Conservation (phyloP, 2,113 vertebrate genomes). For the Cyanoliseus patagonus region DNA sequence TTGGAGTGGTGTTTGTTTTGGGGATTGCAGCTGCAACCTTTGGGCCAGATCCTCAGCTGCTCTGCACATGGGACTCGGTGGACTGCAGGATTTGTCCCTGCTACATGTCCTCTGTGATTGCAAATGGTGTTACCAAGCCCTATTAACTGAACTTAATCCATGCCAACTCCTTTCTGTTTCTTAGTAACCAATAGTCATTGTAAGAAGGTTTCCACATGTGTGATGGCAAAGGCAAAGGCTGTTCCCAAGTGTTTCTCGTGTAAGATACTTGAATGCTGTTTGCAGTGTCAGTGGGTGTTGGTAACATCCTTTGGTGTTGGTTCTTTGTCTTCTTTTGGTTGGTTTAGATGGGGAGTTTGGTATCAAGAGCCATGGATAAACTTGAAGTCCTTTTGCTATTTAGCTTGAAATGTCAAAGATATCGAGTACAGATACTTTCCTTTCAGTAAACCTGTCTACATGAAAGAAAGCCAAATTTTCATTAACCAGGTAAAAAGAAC, state of each 20-base stretch:
- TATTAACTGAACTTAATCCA: constrained; percentile 43
- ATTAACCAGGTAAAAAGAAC: not conserved
- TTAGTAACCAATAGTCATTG: constrained; percentile 86
- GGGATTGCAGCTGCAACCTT: not conserved
- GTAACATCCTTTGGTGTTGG: constrained; percentile 64
- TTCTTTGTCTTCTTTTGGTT: constrained; percentile 28
- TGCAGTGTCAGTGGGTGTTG: constrained; percentile 14
- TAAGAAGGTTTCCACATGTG: constrained; percentile 90
- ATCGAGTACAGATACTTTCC: not conserved
- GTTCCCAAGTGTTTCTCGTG: constrained; percentile 88
- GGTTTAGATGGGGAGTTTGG: not conserved
- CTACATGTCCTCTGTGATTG: not conserved
- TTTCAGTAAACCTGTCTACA: not conserved
- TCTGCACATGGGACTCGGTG: not conserved
- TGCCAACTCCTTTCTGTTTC: constrained; percentile 78
- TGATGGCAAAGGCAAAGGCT: constrained; percentile 87
- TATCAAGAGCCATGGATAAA: constrained; percentile 52
- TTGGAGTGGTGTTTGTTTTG: not conserved
- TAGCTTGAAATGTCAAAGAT: not conserved
- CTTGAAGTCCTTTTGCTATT: constrained; percentile 3
- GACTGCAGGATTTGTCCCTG: not conserved
- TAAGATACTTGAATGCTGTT: constrained; percentile 78
- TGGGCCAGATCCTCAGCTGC: not conserved
- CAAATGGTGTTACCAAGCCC: not conserved
- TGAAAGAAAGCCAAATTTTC: not conserved